phyloP scores from a whole-genome alignment of 2,797 vertebrate species.

The Artibeus jamaicensis region DNA sequence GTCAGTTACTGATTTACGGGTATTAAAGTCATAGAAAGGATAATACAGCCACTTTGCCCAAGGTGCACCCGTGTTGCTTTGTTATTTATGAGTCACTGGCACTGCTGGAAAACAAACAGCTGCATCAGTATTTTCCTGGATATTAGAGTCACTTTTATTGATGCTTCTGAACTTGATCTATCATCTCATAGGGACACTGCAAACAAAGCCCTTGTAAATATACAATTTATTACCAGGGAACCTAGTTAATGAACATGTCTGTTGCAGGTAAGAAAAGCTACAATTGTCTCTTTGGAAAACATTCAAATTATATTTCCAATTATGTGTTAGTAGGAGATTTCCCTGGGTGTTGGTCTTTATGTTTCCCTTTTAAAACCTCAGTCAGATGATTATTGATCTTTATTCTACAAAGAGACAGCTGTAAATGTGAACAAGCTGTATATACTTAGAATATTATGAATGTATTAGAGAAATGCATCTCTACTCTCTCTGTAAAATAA shows the following conservation, averaged over 20 bases:
- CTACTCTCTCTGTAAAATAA: neutral
- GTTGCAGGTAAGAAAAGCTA: neutral
- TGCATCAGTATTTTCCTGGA: conserved; percentile 58
- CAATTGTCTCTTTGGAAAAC: conserved; percentile 37
- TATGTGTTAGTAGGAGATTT: conserved; percentile 6
- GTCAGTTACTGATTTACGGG: neutral
- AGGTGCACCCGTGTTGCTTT: neutral
- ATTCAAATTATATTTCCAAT: conserved; percentile 52
- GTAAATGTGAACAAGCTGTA: neutral
- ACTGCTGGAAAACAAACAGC: conserved; percentile 67
- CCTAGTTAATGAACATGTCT: conserved; percentile 53
- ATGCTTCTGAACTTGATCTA: conserved; percentile 52
- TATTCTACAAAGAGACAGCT: neutral
- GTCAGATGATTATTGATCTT: conserved; percentile 1
- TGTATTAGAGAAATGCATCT: neutral
- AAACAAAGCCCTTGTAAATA: conserved; percentile 64
- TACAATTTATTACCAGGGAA: conserved; percentile 53
- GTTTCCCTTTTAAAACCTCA: conserved; percentile 17
- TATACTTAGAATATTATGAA: neutral
- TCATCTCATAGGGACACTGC: conserved; percentile 49
- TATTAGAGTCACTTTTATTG: conserved; percentile 71
- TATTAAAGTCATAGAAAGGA: conserved; percentile 36
- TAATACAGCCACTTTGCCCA: conserved; percentile 59
- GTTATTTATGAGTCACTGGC: conserved; percentile 67
- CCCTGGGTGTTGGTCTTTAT: conserved; percentile 1